These are phyloP conservation scores for Ips typographus DNA, from an alignment of 1,140 invertebrate species.

Conservation along the genomic window DNA sequence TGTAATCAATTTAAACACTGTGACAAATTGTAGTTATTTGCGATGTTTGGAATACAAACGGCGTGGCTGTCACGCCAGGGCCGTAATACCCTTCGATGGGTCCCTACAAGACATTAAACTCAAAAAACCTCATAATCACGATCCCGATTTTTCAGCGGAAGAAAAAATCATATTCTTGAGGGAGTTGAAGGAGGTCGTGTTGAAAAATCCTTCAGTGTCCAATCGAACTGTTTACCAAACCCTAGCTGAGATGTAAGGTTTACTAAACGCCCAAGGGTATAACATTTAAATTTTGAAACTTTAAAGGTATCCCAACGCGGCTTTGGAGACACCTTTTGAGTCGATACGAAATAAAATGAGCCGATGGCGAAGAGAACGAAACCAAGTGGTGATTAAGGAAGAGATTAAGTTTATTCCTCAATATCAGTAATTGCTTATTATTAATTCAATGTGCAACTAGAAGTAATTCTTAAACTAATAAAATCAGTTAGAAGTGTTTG, in stretches of 20 bases:
- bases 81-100: slow-evolving; percentile 40
- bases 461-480: too few species aligned
- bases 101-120: slow-evolving; percentile 36
- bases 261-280: slow-evolving; percentile 20
- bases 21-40: slow-evolving; percentile 37
- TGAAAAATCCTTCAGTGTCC: slow-evolving; percentile 34
- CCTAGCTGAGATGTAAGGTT: slow-evolving; percentile 41
- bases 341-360: slow-evolving; percentile 45
- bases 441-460: not conserved
- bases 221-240: slow-evolving; percentile 44
- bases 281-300: slow-evolving; percentile 29
- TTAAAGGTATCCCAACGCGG: too few species aligned
- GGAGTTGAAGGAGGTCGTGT: slow-evolving; percentile 38
- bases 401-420: not conserved
- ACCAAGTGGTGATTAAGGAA: not conserved
- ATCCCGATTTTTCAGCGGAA: slow-evolving; percentile 40
- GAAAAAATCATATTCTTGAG: slow-evolving; percentile 41
- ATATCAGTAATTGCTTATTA: not conserved
- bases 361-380: slow-evolving; percentile 39
- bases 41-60: slow-evolving; percentile 41
- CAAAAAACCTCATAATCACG: slow-evolving; percentile 44
- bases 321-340: slow-evolving; percentile 32
- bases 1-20: slow-evolving; percentile 1
- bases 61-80: slow-evolving; percentile 41
- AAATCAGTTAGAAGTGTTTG: too few species aligned